Percentiles rank a stretch among this genome's conserved stretches.
Evolutionary conservation across 2,888 invertebrate species (phyloP).

Genomic region (Sacculina carcini): DNA sequence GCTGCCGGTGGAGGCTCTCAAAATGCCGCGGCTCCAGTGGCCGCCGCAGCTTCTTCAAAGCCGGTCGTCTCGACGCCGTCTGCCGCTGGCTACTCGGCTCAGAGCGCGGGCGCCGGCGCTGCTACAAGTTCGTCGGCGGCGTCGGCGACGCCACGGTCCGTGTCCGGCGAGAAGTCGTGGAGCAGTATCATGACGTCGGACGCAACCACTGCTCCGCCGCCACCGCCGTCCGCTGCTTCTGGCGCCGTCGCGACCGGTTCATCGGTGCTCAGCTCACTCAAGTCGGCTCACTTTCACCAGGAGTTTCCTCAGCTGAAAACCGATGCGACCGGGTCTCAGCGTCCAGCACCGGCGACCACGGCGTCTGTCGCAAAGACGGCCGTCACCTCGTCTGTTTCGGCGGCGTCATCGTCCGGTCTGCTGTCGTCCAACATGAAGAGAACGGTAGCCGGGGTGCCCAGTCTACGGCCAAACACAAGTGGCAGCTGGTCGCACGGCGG

Average conservation of each 20-base stretch:
- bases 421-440: background rate
- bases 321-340: background rate
- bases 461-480: constrained; percentile 13
- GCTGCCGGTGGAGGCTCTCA: constrained; percentile 34
- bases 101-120: background rate
- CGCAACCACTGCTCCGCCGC: constrained; percentile 30
- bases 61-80: background rate
- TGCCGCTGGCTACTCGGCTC: too few species aligned
- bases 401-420: background rate
- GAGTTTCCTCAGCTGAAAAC: background rate
- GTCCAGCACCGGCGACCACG: background rate
- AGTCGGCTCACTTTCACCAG: constrained; percentile 1
- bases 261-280: background rate
- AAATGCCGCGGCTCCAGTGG: constrained; percentile 22
- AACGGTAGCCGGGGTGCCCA: constrained; percentile 11
- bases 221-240: constrained; percentile 34
- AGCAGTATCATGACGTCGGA: background rate
- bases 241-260: constrained; percentile 22
- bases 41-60: background rate
- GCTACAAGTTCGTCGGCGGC: background rate
- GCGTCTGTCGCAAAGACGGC: background rate
- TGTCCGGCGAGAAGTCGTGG: constrained; percentile 1
- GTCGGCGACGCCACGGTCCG: too few species aligned
- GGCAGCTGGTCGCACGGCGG: constrained; percentile 13
- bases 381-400: too few species aligned